Evolutionary conservation across 2,888 invertebrate species (phyloP).

Genomic region (Drosophila nigricruria): DNA sequence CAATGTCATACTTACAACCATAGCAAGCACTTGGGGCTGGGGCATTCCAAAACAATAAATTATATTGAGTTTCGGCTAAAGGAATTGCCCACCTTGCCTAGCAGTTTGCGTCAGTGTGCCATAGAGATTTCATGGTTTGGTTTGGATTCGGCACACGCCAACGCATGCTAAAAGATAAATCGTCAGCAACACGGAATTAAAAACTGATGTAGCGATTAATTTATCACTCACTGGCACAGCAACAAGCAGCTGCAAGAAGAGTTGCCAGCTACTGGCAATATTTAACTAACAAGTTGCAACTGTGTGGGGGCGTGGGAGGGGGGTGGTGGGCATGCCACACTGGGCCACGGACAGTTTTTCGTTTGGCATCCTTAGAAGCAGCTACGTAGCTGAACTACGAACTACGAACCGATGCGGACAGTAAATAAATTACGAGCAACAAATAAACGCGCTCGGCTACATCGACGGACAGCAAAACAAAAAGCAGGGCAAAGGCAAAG

Average conservation of each 20-base stretch:
- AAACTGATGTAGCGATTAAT: conserved; percentile 85
- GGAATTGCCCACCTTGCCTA: conserved; percentile 4
- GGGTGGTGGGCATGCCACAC: conserved; percentile 4
- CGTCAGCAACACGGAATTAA: conserved; percentile 83
- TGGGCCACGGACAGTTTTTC: conserved; percentile 15
- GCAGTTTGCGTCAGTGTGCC: conserved; percentile 37
- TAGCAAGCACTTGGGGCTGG: neutral
- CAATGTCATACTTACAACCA: neutral
- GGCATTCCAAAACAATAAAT: neutral
- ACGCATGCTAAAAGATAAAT: conserved; percentile 80
- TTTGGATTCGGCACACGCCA: conserved; percentile 62
- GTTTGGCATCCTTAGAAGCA: conserved; percentile 34
- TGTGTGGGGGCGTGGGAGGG: too few relatives aligned
- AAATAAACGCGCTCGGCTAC: conserved; percentile 81
- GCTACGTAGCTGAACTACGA: conserved; percentile 51
- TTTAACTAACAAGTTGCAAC: conserved; percentile 74
- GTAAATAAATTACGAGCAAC: conserved; percentile 83
- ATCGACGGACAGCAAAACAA: conserved; percentile 51
- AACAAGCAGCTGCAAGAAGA: conserved; percentile 44
- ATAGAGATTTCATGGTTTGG: conserved; percentile 13
- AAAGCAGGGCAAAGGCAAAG: conserved; percentile 14
- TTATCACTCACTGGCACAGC: conserved; percentile 81
- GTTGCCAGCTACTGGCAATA: conserved; percentile 66
- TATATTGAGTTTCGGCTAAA: neutral
- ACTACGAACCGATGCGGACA: conserved; percentile 61